A percentile compares a stretch with the other conserved stretches of the same genome.
Conservation (phyloP, 2,113 vertebrate genomes). For the Petaurus breviceps region DNA sequence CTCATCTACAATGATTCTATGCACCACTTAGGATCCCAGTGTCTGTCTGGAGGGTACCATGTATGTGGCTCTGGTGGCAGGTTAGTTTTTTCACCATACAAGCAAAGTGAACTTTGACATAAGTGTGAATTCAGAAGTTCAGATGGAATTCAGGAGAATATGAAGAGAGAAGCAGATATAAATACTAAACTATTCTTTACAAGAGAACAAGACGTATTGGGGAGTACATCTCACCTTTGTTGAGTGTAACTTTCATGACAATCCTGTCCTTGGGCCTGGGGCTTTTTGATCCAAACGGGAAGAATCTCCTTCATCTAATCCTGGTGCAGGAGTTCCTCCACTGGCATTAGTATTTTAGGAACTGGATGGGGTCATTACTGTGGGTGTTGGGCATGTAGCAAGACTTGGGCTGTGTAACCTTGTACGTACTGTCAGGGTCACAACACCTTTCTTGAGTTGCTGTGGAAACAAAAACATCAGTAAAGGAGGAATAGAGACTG, state of each 20-base stretch:
- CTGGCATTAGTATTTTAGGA: slow-evolving; percentile 91
- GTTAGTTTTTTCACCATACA: not conserved
- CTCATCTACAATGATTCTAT: slow-evolving; percentile 30
- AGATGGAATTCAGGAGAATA: not conserved
- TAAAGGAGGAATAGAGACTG: not conserved
- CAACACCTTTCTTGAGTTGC: slow-evolving; percentile 96
- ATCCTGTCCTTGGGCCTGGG: slow-evolving; percentile 94
- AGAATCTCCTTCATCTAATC: slow-evolving; percentile 80
- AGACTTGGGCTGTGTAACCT: slow-evolving; percentile 95
- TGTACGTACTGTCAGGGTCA: slow-evolving; percentile 95
- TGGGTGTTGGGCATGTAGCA: slow-evolving; percentile 92
- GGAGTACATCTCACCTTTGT: slow-evolving; percentile 88
- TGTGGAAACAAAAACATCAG: slow-evolving; percentile 73
- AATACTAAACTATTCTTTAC: not conserved
- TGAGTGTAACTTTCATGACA: slow-evolving; percentile 95
- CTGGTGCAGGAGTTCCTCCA: slow-evolving; percentile 65
- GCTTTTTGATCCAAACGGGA: slow-evolving; percentile 85
- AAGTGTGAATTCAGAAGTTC: slow-evolving; percentile 7
- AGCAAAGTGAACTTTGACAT: not conserved
- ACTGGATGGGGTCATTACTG: slow-evolving; percentile 91
- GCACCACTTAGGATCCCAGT: not conserved
- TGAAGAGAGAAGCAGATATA: not conserved
- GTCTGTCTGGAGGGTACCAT: not conserved
- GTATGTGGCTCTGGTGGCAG: not conserved
- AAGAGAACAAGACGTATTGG: accelerated